phyloP scores from a whole-genome alignment of 2,888 invertebrate genomes.

The Sinodicranocentrus sp. region DNA sequence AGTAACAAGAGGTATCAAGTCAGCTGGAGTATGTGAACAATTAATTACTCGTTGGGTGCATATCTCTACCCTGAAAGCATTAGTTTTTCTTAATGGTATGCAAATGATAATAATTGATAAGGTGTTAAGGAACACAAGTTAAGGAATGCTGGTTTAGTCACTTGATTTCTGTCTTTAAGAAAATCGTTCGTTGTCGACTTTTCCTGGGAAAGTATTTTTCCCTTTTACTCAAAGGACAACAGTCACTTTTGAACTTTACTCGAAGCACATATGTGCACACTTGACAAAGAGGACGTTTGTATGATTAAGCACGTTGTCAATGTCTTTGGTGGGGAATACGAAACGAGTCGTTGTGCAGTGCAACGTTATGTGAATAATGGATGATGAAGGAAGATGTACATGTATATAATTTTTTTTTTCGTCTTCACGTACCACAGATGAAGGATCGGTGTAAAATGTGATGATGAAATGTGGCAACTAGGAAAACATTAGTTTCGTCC shows the following conservation, averaged over 20 bases:
- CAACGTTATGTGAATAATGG: slow-evolving; percentile 24
- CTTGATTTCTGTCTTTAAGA: no score
- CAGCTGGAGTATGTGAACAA: slow-evolving; percentile 38
- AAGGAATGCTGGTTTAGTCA: no score
- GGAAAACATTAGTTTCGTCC: not conserved
- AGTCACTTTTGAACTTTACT: no score
- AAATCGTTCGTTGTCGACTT: no score
- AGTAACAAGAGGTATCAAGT: not conserved
- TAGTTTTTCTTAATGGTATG: slow-evolving; percentile 45
- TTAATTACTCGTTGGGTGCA: slow-evolving; percentile 42
- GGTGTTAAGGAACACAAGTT: not conserved
- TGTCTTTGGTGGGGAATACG: slow-evolving; percentile 48
- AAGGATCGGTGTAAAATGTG: slow-evolving; percentile 28
- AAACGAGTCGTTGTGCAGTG: slow-evolving; percentile 30
- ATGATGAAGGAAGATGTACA: slow-evolving; percentile 28
- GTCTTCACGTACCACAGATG: slow-evolving; percentile 14
- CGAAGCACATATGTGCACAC: slow-evolving; percentile 13
- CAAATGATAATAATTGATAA: slow-evolving; percentile 50
- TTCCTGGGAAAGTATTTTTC: slow-evolving; percentile 16
- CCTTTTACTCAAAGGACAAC: slow-evolving; percentile 9
- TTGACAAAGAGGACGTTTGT: not conserved
- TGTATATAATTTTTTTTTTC: slow-evolving; percentile 31
- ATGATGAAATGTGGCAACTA: slow-evolving; percentile 52
- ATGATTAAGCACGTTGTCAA: not conserved
- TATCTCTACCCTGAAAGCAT: not conserved